Percentiles rank a stretch among this genome's conserved stretches.
Evolutionary conservation across 2,888 invertebrate genomes (phyloP).

Genomic region (Criorhina ranunculi): DNA sequence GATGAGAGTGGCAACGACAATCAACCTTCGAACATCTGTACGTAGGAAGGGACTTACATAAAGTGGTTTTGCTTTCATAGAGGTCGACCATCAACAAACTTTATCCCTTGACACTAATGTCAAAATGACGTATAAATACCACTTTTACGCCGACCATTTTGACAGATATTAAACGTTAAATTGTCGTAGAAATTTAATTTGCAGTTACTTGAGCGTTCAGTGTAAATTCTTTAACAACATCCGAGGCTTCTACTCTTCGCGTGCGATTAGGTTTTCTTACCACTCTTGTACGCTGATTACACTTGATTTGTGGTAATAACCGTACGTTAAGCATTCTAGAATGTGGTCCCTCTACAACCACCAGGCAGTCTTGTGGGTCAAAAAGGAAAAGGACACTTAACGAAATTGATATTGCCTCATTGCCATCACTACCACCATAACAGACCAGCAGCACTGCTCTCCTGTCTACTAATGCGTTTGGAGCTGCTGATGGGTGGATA

Average conservation of each 20-base stretch:
- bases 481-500: slow-evolving; percentile 60
- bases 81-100: background rate
- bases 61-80: background rate
- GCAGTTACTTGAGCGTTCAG: background rate
- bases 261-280: background rate
- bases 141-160: slow-evolving; percentile 10
- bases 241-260: background rate
- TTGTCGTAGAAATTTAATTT: slow-evolving; percentile 40
- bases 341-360: background rate
- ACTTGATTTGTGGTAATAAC: slow-evolving; percentile 64
- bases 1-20: too few relatives aligned
- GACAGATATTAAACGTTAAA: slow-evolving; percentile 33
- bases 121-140: slow-evolving; percentile 37
- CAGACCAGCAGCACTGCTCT: background rate
- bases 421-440: slow-evolving; percentile 25
- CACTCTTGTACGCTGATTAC: slow-evolving; percentile 54
- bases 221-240: slow-evolving; percentile 15
- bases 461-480: slow-evolving; percentile 46
- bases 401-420: slow-evolving; percentile 69
- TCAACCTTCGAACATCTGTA: too few relatives aligned
- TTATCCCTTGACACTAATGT: slow-evolving; percentile 17
- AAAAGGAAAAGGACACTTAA: slow-evolving; percentile 73
- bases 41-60: background rate
- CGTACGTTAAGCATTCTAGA: slow-evolving; percentile 33
- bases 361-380: slow-evolving; percentile 52